Conservation (phyloP, 2,113 vertebrate species). For the Rana temporaria region DNA sequence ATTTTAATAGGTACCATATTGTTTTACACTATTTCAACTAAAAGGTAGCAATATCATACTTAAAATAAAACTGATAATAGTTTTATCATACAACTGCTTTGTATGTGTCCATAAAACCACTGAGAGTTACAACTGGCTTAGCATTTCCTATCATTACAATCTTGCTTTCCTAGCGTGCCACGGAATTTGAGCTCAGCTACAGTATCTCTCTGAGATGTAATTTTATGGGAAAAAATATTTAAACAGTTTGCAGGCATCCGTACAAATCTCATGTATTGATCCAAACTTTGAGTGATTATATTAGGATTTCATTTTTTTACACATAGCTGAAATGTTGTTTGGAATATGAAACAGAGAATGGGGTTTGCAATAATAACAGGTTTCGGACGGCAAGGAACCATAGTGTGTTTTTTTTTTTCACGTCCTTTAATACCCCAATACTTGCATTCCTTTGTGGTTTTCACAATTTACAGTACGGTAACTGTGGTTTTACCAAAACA, state of each 20-base stretch:
- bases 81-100: not conserved
- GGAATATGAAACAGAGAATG: not conserved
- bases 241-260: not conserved
- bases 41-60: not conserved
- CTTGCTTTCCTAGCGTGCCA: not conserved
- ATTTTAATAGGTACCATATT: no score
- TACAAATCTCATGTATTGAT: conserved; percentile 12
- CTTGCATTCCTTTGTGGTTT: no score
- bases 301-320: not conserved
- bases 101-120: not conserved
- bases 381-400: no score
- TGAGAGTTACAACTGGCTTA: not conserved
- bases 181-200: not conserved
- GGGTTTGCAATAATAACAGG: no score
- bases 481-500: no score
- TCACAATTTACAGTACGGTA: no score
- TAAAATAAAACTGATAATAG: not conserved
- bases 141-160: not conserved
- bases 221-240: conserved; percentile 14
- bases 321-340: not conserved
- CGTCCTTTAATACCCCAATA: no score
- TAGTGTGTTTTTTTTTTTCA: no score
- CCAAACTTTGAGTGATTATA: not conserved
- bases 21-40: no score
- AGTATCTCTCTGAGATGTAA: conserved; percentile 22